Evolutionary conservation across 2,113 vertebrate genomes (phyloP).

Genomic region (Protobothrops flavoviridis): DNA sequence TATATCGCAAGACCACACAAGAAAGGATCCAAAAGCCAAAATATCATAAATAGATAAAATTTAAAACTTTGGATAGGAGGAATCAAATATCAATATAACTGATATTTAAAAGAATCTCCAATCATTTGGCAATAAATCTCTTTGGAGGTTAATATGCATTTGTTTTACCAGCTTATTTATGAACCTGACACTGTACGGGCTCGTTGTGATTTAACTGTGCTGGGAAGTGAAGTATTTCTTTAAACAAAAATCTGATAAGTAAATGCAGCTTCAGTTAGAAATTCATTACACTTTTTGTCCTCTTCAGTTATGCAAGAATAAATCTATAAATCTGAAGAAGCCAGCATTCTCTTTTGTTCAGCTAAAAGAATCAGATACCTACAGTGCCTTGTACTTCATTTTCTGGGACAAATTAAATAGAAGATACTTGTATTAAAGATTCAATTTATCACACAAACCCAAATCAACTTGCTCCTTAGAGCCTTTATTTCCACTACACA

Average conservation of each 20-base stretch:
- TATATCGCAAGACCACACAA: not conserved
- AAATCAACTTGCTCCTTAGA: not conserved
- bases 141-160: not conserved
- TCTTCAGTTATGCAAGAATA: not conserved
- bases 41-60: not conserved
- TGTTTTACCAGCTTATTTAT: not conserved
- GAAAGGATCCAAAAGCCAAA: not conserved
- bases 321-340: not conserved
- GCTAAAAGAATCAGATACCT: not conserved
- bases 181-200: no score
- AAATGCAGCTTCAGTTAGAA: not conserved
- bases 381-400: not conserved
- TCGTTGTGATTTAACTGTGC: not conserved
- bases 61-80: not conserved
- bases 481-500: not conserved
- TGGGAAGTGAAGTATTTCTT: not conserved
- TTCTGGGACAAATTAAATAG: not conserved
- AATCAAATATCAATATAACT: not conserved
- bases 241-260: not conserved
- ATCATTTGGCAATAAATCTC: not conserved
- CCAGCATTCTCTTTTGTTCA: not conserved
- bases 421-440: not conserved
- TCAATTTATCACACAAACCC: not conserved
- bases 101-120: not conserved
- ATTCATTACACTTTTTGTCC: not conserved